Evolutionary conservation across 92 coral and sea anemone species (phyloP).

Genomic region (Scolanthus callimorphus): DNA sequence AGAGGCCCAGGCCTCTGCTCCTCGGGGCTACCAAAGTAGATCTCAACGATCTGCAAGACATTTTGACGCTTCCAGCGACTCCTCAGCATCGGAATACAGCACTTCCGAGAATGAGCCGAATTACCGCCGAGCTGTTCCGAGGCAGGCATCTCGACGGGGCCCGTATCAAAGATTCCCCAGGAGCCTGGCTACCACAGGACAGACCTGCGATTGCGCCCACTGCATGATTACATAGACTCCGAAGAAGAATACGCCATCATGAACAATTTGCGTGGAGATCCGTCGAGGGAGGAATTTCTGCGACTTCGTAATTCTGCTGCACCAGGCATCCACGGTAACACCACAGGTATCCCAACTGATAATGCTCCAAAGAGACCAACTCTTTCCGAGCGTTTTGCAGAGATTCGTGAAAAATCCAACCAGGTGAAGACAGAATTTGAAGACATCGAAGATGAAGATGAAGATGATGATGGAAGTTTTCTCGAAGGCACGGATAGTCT

Average conservation of each 20-base stretch:
- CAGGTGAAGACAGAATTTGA: constrained; percentile 9
- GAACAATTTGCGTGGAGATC: too few species aligned
- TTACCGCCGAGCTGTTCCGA: neutral
- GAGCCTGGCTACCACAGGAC: too few species aligned
- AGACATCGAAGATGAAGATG: constrained; percentile 15
- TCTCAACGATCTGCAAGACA: neutral
- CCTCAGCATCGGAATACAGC: constrained; percentile 15
- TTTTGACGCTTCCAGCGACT: constrained; percentile 12
- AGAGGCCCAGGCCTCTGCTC: neutral
- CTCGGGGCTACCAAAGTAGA: neutral
- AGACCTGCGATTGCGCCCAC: neutral
- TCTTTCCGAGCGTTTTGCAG: constrained; percentile 45
- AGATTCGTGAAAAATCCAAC: constrained; percentile 16
- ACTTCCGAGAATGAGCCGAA: constrained; percentile 13
- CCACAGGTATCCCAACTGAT: too few species aligned
- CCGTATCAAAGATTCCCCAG: too few species aligned
- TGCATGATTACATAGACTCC: neutral
- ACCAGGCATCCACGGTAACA: too few species aligned
- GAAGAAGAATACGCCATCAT: neutral
- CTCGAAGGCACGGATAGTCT: constrained; percentile 8
- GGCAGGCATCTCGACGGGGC: neutral
- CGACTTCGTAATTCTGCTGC: too few species aligned
- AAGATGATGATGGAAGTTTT: constrained; percentile 6
- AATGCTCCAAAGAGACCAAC: neutral
- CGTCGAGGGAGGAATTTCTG: too few species aligned